Percentiles rank a stretch among this genome's conserved stretches.
Evolutionary conservation across 37 sponge, comb jelly and placozoan genomes (phyloP).

Genomic region (Corticium candelabrum): DNA sequence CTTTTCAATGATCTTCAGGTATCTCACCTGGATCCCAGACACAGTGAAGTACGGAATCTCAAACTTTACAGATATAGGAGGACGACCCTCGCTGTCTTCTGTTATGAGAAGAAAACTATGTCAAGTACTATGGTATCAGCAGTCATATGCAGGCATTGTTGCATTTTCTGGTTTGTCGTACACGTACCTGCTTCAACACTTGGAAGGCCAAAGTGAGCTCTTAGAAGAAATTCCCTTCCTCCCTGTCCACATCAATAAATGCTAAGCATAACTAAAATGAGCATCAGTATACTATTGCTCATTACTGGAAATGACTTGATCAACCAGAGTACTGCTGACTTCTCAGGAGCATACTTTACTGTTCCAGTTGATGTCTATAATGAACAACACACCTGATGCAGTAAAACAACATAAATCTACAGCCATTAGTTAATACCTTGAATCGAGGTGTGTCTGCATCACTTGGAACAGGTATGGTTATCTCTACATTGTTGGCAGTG

Average conservation of each 20-base stretch:
- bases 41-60: conserved; percentile 99
- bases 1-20: conserved; percentile 98
- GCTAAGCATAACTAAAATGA: not conserved
- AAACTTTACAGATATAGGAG: conserved; percentile 91
- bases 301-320: conserved; percentile 92
- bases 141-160: not conserved
- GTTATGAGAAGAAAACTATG: not conserved
- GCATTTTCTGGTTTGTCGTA: too few relatives aligned
- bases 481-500: conserved; percentile 88
- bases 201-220: conserved; percentile 96
- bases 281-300: not conserved
- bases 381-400: not conserved
- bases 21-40: conserved; percentile 96
- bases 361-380: conserved; percentile 46
- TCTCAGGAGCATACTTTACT: conserved; percentile 87
- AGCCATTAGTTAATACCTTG: conserved; percentile 38
- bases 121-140: not conserved
- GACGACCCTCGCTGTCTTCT: conserved; percentile 88
- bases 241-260: conserved; percentile 37
- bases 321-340: conserved; percentile 71
- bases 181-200: conserved; percentile 68
- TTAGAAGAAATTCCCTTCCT: conserved; percentile 79
- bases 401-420: not conserved
- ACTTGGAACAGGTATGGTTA: conserved; percentile 82
- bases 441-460: conserved; percentile 92